These are phyloP conservation scores for Porites lobata DNA, from an alignment of 92 coral and sea anemone genomes.

Conservation along the genomic window DNA sequence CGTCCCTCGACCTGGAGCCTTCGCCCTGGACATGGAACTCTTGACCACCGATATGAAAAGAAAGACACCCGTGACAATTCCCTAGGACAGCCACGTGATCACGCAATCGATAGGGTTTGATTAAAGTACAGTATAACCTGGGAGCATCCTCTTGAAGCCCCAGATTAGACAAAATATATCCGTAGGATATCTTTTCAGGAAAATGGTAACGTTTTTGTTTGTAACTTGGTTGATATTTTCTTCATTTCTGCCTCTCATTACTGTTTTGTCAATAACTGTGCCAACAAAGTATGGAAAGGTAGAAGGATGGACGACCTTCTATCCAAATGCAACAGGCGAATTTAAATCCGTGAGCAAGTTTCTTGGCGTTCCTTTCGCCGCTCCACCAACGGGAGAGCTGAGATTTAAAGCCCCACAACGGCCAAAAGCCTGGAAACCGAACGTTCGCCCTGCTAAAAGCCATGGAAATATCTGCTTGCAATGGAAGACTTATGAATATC, in stretches of 20 bases:
- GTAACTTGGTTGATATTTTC: neutral
- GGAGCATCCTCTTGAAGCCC: too few species aligned
- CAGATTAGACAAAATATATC: too few species aligned
- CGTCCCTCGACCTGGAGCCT: too few species aligned
- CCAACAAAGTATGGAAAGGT: neutral
- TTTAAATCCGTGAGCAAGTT: slow-evolving; percentile 39
- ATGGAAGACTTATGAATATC: neutral
- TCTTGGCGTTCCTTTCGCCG: slow-evolving; percentile 68
- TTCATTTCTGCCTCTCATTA: neutral
- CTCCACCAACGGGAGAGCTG: slow-evolving; percentile 50
- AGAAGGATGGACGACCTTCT: neutral
- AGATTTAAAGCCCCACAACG: slow-evolving; percentile 61
- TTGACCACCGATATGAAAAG: too few species aligned
- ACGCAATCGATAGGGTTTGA: too few species aligned
- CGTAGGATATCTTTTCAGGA: neutral
- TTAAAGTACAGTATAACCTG: too few species aligned
- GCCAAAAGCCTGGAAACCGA: slow-evolving; percentile 51
- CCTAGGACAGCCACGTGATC: too few species aligned
- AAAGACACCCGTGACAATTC: too few species aligned
- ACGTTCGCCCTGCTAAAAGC: slow-evolving; percentile 34
- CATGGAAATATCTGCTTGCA: slow-evolving; percentile 68
- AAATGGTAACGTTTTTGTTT: neutral
- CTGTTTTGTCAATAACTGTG: neutral
- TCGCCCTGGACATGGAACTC: too few species aligned
- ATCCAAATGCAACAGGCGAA: neutral